Base-by-base conservation (phyloP, 1,140 invertebrate genomes). In the Magallana ariakensis region DNA sequence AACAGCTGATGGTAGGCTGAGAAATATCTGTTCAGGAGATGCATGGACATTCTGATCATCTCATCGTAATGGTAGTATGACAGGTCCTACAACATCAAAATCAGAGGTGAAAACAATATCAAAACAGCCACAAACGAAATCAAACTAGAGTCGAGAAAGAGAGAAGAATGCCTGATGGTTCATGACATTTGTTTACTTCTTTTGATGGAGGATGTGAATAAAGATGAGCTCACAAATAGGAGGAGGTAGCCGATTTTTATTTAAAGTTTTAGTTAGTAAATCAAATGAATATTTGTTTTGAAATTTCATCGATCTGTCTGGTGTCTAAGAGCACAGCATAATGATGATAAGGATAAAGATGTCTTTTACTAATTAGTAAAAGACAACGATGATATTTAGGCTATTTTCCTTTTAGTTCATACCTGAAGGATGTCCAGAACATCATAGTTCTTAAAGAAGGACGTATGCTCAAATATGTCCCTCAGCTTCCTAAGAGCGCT, bases 11-110 rank as follows among this genome's bases (percentile, higher is more conserved):
- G 84, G 62, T 92, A 87, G 11, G 88, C 85, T 1, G 92, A 93
- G 87, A 89, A 93, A 55, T 90, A 91, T 26, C 91, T 87, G 87
- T 92, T 91, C 15, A 93, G 86, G 5, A 93, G 87, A 53, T 90
- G 85, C 90, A 93, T 88, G 26, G 92, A 90, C 83, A 91, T 87
- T 22, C 87, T 80, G 16, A 92, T 85, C 90, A 93, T 92, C 75
- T 93, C 90, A 70, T 92, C 92, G 85, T 92, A 92, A 1, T 93
- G 87, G 80, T 93, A 93, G 58, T 89, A 84, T 1, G 92, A 91
- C 80, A 93, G 87, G 83, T 93, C 92, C 91, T 92, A 83, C n/a
- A 89, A 89, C 55, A 62, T 16, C 58, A 15, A 3, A 33, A 1
- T 1, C 1, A 46, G 33, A 46, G 33, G 3, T 46, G 1, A 4